A percentile compares a stretch with the other conserved stretches of the same genome.
Conservation (phyloP, 64 coral and sea anemone species). For the Exaiptasia diaphana region DNA sequence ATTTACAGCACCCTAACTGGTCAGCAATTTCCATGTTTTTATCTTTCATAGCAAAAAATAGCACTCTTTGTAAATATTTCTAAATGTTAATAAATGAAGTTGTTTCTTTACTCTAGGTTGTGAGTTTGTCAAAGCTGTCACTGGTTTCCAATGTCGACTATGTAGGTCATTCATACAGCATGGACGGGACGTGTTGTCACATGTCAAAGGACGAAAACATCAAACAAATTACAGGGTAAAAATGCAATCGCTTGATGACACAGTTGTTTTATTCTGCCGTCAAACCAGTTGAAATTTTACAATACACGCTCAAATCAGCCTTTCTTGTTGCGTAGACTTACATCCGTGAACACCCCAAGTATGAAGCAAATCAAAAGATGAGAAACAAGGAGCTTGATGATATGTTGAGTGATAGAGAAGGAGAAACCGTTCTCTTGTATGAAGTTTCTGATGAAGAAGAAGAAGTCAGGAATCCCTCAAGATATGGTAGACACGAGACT, state of each 20-base stretch:
- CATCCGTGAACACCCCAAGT: constrained; percentile 75
- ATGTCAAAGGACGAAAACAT: constrained; percentile 86
- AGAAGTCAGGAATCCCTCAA: background rate
- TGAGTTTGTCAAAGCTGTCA: constrained; percentile 98
- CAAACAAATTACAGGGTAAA: constrained; percentile 81
- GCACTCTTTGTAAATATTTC: too few relatives aligned
- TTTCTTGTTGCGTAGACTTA: constrained; percentile 27
- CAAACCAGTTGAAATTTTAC: background rate
- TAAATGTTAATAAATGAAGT: too few relatives aligned
- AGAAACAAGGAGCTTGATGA: constrained; percentile 72
- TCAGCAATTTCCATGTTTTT: too few relatives aligned
- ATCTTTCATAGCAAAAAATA: too few relatives aligned
- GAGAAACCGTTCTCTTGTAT: constrained; percentile 75
- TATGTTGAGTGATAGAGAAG: constrained; percentile 71
- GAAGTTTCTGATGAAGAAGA: constrained; percentile 76
- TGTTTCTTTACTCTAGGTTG: constrained; percentile 89
- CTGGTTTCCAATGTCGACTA: constrained; percentile 92
- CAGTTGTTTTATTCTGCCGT: background rate
- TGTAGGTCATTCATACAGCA: constrained; percentile 76
- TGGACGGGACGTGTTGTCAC: constrained; percentile 80
- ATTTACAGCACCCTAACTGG: too few relatives aligned
- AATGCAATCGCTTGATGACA: too few relatives aligned
- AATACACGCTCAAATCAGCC: too few relatives aligned
- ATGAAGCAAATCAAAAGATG: constrained; percentile 59
- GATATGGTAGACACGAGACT: constrained; percentile 24